Evolutionary conservation across 2,113 vertebrate genomes (phyloP).

Genomic region (Ammodramus savannarum): DNA sequence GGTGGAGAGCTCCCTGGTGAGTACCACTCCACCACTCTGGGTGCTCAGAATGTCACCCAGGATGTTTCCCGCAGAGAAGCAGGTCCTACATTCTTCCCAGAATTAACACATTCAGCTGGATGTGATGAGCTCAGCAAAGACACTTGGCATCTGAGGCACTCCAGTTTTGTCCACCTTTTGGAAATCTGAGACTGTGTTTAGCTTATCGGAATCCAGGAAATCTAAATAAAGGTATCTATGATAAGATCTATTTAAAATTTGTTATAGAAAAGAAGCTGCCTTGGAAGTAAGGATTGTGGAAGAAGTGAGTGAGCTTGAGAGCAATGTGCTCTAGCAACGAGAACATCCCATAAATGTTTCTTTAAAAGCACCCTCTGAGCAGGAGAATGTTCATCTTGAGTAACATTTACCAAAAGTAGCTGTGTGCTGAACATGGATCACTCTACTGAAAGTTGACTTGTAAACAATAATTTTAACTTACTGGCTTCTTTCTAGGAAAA

Average conservation of each 20-base stretch:
- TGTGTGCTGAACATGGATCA: neutral
- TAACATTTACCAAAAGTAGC: neutral
- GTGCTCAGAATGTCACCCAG: neutral
- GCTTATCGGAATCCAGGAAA: neutral
- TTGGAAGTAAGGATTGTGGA: neutral
- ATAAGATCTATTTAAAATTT: neutral
- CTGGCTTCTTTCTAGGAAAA: neutral
- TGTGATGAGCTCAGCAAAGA: neutral
- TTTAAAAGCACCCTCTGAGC: neutral
- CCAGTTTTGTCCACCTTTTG: neutral
- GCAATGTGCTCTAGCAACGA: neutral
- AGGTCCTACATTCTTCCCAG: neutral
- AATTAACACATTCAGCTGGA: neutral
- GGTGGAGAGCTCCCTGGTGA: neutral
- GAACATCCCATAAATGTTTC: neutral
- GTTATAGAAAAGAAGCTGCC: neutral
- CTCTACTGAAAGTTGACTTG: neutral
- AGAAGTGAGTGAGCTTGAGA: neutral
- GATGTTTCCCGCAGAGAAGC: neutral
- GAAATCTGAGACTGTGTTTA: neutral
- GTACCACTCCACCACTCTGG: neutral
- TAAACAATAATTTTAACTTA: neutral
- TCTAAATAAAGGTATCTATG: neutral
- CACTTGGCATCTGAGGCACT: neutral
- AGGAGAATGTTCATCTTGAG: neutral